Percentiles rank a stretch among this genome's conserved stretches.
phyloP scores from a whole-genome alignment of 2,113 vertebrate species.

The Halcyon malimbica region DNA sequence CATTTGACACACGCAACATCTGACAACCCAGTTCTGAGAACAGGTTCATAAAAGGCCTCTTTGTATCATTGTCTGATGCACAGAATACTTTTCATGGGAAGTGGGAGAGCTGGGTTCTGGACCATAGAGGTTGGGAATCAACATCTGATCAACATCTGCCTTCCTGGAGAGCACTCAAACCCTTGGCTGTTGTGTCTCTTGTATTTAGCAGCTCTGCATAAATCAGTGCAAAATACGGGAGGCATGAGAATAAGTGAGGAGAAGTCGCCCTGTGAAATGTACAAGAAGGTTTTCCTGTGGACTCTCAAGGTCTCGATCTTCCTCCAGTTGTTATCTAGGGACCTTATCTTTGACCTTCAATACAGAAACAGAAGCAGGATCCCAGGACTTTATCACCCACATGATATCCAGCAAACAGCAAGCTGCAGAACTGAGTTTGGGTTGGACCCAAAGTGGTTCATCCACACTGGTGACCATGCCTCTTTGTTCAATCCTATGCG shows the following conservation, averaged over 20 bases:
- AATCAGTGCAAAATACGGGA: neutral
- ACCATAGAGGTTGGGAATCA: neutral
- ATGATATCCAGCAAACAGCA: neutral
- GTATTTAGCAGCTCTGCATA: neutral
- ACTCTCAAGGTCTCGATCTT: neutral
- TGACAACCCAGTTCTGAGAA: neutral
- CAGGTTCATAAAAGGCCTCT: neutral
- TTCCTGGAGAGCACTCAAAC: neutral
- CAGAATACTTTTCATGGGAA: neutral
- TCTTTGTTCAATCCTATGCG: fast-evolving
- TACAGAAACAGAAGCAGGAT: neutral
- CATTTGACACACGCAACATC: neutral
- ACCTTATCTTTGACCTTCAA: neutral
- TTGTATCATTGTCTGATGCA: neutral
- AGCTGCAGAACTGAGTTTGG: neutral
- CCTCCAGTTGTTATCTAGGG: neutral
- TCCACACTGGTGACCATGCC: fast-evolving
- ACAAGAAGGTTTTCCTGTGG: neutral
- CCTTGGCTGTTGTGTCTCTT: neutral
- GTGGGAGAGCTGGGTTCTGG: neutral
- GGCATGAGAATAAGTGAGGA: neutral
- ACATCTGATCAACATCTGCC: neutral
- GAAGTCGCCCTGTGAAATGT: neutral
- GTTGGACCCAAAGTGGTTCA: neutral
- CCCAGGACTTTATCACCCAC: neutral